A percentile compares a stretch with the other conserved stretches of the same genome.
These are phyloP conservation scores for Helogale parvula DNA, from an alignment of 2,113 vertebrate species.

Conservation along the genomic window DNA sequence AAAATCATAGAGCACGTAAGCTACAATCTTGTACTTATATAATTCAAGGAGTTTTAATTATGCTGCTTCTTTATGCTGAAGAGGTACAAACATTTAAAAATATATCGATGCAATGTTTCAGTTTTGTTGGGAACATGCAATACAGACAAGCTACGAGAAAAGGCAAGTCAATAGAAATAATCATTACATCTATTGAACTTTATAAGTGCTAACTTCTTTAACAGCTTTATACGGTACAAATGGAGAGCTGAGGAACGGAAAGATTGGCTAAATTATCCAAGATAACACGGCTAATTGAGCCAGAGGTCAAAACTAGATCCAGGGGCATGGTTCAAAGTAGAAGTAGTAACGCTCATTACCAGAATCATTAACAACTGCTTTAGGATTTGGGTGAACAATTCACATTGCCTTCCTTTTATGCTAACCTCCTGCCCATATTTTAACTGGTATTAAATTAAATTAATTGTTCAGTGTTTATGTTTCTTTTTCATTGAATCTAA, in stretches of 20 bases:
- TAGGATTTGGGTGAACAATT: not conserved
- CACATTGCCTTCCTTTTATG: not conserved
- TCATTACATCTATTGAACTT: not conserved
- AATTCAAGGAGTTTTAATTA: not conserved
- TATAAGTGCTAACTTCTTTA: not conserved
- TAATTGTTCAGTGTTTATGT: not conserved
- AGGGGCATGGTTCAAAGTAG: not conserved
- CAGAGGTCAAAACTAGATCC: not conserved
- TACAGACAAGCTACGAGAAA: not conserved
- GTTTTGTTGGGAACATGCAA: not conserved
- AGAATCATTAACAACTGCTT: not conserved
- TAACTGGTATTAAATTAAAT: not conserved
- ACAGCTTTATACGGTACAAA: not conserved
- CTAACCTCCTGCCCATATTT: not conserved
- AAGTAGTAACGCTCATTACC: not conserved
- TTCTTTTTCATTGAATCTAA: not conserved
- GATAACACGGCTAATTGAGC: not conserved
- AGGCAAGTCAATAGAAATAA: not conserved
- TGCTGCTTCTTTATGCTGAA: not conserved
- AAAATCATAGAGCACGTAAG: not conserved
- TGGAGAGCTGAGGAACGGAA: not conserved
- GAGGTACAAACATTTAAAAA: not conserved
- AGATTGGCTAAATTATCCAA: not conserved
- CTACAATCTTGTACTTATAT: not conserved
- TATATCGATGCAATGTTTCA: not conserved